Base-by-base conservation (phyloP, 2,797 vertebrate species). In the Masticophis lateralis region DNA sequence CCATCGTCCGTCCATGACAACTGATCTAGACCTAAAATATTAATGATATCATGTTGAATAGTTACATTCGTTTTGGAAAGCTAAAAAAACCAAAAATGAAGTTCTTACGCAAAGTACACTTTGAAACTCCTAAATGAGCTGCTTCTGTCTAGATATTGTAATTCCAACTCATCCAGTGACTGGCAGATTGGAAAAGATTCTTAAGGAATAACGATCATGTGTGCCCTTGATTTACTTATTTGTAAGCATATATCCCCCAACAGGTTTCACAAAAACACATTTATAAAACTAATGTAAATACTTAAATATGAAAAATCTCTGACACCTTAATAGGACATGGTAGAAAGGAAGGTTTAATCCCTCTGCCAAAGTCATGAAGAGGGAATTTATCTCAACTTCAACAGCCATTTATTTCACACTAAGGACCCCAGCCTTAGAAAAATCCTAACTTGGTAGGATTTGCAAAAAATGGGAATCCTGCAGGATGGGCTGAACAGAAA, bases 1-100 rank as follows among this genome's bases (percentile, higher is more conserved):
- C 99, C 99, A 57, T 99, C 99, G 88, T 99, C 99, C 69, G 99
- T 99, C 99, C 99, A 99, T 95, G 97, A 98, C 93, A 99, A 97
- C 88, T 98, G 98, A 97, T 98, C 98, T 96, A 99, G 96, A 94
- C 99, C 99, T 99, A 97, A 95, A 98, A 97, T 2, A 95, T 92
- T 53, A 47, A 95, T 13, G 91, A 90, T 10, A 47, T 60, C 51
- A 94, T 32, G 11, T 47, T 91, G 32, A 0, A 91, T 91, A 55
- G 28, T 28, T 0, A 20, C 2, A 11, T 87, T 92, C 93, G 13
- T 86, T 83, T 88, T 90, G 16, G 9, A 91, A 86, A 94, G 16
- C 51, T 3, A 56, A 60, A 51, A 74, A 61, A 14, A 13, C 28
- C 3, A 63, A 63, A 63, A 51, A 87, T 27, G 27, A 32, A 87